phyloP scores from a whole-genome alignment of 2,113 vertebrate species.

The Myrmecobius fasciatus region DNA sequence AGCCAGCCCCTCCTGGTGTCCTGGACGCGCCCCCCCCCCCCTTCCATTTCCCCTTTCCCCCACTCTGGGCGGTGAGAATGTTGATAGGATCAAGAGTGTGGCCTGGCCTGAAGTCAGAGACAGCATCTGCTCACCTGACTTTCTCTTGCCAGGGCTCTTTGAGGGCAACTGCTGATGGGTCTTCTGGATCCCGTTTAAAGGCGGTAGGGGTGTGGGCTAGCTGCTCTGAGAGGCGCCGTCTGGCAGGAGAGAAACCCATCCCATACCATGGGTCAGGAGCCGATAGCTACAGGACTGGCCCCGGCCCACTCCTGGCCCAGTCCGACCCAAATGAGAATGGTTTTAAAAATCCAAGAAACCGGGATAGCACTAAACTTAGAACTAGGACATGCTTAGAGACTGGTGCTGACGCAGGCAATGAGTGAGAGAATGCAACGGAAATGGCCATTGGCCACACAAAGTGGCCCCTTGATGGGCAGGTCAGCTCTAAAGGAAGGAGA shows the following conservation, averaged over 20 bases:
- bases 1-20: not conserved
- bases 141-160: conserved; percentile 99
- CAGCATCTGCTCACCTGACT: conserved; percentile 86
- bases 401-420: not conserved
- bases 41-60: not conserved
- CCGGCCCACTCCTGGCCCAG: not conserved
- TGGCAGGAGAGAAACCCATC: conserved; percentile 70
- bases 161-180: conserved; percentile 96
- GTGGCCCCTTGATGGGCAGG: not conserved
- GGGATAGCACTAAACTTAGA: not conserved
- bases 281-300: not conserved
- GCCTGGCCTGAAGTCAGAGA: not conserved
- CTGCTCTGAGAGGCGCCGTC: conserved; percentile 95
- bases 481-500: not conserved
- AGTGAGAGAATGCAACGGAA: not conserved
- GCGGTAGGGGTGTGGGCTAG: conserved; percentile 94
- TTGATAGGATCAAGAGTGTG: not conserved
- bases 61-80: not conserved
- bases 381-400: not conserved
- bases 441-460: not conserved
- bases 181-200: conserved; percentile 94
- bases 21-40: too few relatives aligned
- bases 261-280: not conserved
- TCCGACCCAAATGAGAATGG: not conserved
- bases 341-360: not conserved